Base-by-base conservation (phyloP, 2,113 vertebrate species). In the Psophia crepitans region DNA sequence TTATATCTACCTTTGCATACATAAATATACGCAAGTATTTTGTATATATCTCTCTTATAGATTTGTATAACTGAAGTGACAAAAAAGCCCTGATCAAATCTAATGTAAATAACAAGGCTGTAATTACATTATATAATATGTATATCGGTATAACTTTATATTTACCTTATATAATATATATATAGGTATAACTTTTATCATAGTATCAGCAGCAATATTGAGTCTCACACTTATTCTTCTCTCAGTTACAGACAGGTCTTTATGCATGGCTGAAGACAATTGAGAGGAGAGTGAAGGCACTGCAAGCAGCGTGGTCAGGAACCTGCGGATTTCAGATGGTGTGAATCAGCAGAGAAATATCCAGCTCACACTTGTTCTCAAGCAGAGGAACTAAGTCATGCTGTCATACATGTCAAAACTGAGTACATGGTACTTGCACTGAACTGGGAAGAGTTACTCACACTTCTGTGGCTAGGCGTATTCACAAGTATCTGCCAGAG, bases 371-470 rank as follows among this genome's bases (percentile, higher is more conserved):
- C 14, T 75, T 33, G 27, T 44, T 37, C 32, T 88, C n/a, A 33
- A 70, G 68, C 43, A 71, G 54, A 69, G 54, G 68, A 92, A 46
- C 43, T 54, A 58, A 41, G 37, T 73, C 35, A 49, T 43, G 41
- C 3, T n/a, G n/a, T n/a, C n/a, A n/a, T n/a, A 1, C 4, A 0
- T 6, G 30, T 61, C 54, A 28, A 48, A 77, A 53, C 4, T 22
- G 68, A n/a, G 28, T 17, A 5, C 11, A 5, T 5, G 6, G 19
- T n/a, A 41, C 27, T 33, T n/a, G n/a, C 43, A 49, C 56, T 49
- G 32, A 68, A 44, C 30, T 19, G 19, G 10, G 20, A 28, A 43
- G 43, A 32, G n/a, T 14, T 56, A 14, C 16, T 44, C 26, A 37
- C 23, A 5, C 10, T 44, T 37, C 32, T 30, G 8, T 26, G 27